Conservation (phyloP, 2,888 invertebrate species). For the Neoascia interrupta region DNA sequence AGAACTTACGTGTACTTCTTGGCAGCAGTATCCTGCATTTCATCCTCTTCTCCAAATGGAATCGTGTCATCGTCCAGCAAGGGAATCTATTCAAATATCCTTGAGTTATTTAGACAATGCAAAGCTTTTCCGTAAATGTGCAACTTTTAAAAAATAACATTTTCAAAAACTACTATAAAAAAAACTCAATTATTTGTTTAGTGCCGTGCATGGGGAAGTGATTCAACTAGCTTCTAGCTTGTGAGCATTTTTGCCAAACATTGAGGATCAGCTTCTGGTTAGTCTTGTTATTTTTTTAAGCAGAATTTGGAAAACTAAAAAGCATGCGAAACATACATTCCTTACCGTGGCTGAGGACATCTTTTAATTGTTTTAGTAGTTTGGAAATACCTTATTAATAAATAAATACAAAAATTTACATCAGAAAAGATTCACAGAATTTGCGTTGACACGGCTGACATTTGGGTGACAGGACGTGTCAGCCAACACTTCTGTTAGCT, state of each 20-base stretch:
- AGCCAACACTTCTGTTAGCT: too few relatives aligned
- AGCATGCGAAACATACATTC: constrained; percentile 78
- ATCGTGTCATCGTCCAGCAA: constrained; percentile 92
- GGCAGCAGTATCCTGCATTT: constrained; percentile 75
- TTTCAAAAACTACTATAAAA: constrained; percentile 72
- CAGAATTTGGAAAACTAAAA: constrained; percentile 24
- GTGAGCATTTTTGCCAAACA: constrained; percentile 41
- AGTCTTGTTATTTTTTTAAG: constrained; percentile 24
- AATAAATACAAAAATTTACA: constrained; percentile 3
- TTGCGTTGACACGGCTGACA: too few relatives aligned
- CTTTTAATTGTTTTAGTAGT: constrained; percentile 42
- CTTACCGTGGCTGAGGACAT: constrained; percentile 80
- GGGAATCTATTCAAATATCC: constrained; percentile 83
- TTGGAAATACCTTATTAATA: not conserved
- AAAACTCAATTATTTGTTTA: constrained; percentile 34
- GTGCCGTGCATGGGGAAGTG: constrained; percentile 46
- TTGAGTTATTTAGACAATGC: not conserved
- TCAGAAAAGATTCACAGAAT: not conserved
- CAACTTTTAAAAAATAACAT: constrained; percentile 66
- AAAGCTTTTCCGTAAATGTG: constrained; percentile 79
- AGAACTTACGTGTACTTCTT: constrained; percentile 79
- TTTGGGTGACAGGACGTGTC: too few relatives aligned
- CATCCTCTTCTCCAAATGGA: constrained; percentile 92
- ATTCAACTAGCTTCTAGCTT: constrained; percentile 40
- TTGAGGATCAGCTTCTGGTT: constrained; percentile 30